phyloP scores from a whole-genome alignment of 2,797 vertebrate genomes.

The Microctenopoma steveboyesi region DNA sequence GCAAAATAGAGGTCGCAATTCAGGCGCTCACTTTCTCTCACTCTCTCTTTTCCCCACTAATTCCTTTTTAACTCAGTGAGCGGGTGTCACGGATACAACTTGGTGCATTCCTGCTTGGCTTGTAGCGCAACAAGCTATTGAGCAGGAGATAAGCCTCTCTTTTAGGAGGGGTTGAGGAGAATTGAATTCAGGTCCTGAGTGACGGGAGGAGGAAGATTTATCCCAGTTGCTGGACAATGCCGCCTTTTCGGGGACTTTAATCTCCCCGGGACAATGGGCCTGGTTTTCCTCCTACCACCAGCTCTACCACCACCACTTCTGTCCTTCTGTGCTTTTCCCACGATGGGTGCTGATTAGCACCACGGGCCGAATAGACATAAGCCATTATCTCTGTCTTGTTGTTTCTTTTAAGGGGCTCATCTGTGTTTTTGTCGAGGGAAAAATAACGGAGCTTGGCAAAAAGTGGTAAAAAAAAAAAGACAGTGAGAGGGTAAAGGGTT shows the following conservation, averaged over 20 bases:
- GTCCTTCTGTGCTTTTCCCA: conserved; percentile 93
- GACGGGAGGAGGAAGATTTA: conserved; percentile 99
- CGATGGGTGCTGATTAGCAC: conserved; percentile 94
- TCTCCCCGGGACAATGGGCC: conserved; percentile 95
- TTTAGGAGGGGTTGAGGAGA: conserved; percentile 91
- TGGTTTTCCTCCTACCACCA: conserved; percentile 84
- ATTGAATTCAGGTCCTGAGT: conserved; percentile 99
- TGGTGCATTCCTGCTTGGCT: conserved; percentile 90
- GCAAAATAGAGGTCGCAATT: conserved; percentile 77
- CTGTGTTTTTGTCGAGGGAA: conserved; percentile 56
- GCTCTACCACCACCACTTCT: conserved; percentile 57
- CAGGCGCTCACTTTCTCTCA: conserved; percentile 73
- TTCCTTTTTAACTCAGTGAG: conserved; percentile 83
- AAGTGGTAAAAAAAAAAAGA: conserved; percentile 58
- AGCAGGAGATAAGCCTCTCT: conserved; percentile 97
- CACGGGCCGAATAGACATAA: conserved; percentile 86
- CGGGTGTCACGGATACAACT: conserved; percentile 85
- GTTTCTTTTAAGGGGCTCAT: conserved; percentile 74
- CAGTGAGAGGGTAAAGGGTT: conserved; percentile 55
- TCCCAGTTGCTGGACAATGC: conserved; percentile 94
- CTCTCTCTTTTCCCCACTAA: conserved; percentile 74
- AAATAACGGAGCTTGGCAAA: conserved; percentile 51
- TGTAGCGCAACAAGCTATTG: conserved; percentile 96
- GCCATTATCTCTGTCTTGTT: conserved; percentile 92
- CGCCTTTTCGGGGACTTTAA: conserved; percentile 95